Evolutionary conservation across 2,797 vertebrate species (phyloP).

Genomic region (Hypotaenidia okinawae): DNA sequence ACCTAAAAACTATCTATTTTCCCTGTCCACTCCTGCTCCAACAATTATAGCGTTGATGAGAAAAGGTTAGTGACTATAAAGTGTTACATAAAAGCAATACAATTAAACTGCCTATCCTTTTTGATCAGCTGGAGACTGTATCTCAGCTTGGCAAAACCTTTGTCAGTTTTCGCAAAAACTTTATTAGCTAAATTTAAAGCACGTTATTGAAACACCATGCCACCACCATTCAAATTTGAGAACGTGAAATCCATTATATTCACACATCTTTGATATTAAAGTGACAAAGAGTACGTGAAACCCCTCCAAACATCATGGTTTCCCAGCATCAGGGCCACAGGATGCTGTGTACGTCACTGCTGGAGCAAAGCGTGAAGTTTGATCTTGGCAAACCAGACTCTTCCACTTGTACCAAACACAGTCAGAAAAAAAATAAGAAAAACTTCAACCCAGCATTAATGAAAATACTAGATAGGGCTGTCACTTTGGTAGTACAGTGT

Average conservation of each 20-base stretch:
- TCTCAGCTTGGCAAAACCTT: not conserved
- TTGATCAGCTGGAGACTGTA: not conserved
- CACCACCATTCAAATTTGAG: fast-evolving
- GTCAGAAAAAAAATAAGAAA: fast-evolving
- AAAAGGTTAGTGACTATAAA: not conserved
- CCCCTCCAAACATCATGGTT: fast-evolving
- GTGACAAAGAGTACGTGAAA: fast-evolving
- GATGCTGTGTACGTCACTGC: fast-evolving
- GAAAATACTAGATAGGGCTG: not conserved
- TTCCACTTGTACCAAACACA: not conserved
- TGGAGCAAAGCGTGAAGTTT: not conserved
- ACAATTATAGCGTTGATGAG: not conserved
- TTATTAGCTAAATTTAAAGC: not conserved
- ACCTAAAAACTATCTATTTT: not conserved
- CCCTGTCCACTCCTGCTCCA: not conserved
- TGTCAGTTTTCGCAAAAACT: not conserved
- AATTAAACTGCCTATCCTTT: not conserved
- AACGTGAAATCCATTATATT: fast-evolving
- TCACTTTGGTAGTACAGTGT: fast-evolving
- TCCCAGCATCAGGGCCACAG: not conserved
- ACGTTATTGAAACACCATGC: fast-evolving
- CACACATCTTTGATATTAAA: not conserved
- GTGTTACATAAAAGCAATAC: not conserved
- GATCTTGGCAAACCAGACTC: not conserved
- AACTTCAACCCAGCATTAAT: fast-evolving